Base-by-base conservation (phyloP, 1,140 invertebrate species). In the Macrotrachela quadricornifera region DNA sequence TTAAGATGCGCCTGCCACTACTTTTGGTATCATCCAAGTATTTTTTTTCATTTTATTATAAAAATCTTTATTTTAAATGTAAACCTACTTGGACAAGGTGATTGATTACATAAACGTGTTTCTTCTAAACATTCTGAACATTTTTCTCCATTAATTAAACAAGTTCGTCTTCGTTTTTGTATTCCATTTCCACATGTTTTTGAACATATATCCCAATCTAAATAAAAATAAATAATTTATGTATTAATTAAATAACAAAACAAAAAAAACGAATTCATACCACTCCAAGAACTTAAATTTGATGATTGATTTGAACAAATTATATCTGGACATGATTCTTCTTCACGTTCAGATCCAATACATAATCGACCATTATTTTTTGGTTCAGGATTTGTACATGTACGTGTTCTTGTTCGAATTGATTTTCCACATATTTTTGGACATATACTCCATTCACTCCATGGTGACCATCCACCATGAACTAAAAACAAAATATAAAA, bases 311-410 rank as follows among this genome's bases (percentile, higher is more conserved):
- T 30, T 8, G 21, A 30, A 30, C 21, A 30, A 4, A 30, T 51
- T 30, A 51, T 51, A 16, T 51, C 49, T 38, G 30, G 30, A 37
- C 49, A 51, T 37, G 44, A 14, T 45, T 51, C 49, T 51, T 51
- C 49, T 51, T 51, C 49, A 45, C 15, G 56, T 46, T 42, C 57
- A 47, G 41, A 21, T 15, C 49, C 49, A 45, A 51, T 42, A 44
- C 49, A 51, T 16, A 51, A 40, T 36, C 49, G 42, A 16, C 49
- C 49, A 51, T 51, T 51, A n/a, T 44, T 44, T 9, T 38, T n/a
- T 36, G 49, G 49, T 37, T 41, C 21, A 10, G 49, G 49, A 51
- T 51, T 51, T 16, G 49, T 45, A 13, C 49, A 51, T 15, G 49
- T 44, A 37, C 49, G 21, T 13, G 42, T 51, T 44, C 49, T 44